phyloP scores from a whole-genome alignment of 2,113 vertebrate genomes.

The Pristiophorus japonicus region DNA sequence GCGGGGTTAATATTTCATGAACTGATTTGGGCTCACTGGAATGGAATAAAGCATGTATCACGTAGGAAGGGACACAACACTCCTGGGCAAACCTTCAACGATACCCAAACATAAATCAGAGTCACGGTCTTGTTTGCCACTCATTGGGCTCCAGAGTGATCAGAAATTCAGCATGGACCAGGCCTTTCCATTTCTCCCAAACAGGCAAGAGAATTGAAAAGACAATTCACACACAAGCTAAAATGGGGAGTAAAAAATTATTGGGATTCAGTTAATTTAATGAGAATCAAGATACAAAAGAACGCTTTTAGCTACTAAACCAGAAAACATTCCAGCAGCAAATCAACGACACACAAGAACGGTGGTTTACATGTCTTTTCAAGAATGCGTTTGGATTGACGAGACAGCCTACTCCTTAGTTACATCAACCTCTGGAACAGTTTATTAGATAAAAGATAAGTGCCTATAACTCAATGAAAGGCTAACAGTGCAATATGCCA shows the following conservation, averaged over 20 bases:
- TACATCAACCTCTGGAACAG: neutral
- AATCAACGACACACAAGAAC: neutral
- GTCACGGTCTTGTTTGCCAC: too few species aligned
- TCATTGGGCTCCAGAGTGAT: neutral
- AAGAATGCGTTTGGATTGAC: neutral
- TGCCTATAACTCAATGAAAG: constrained; percentile 3
- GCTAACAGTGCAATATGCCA: neutral
- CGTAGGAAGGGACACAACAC: neutral
- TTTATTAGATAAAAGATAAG: constrained; percentile 16
- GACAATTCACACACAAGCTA: neutral
- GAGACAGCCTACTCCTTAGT: neutral
- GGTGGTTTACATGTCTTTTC: neutral
- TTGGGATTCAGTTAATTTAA: neutral
- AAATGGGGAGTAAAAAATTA: neutral
- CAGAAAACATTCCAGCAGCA: neutral
- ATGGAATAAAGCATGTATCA: neutral
- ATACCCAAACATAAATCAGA: neutral
- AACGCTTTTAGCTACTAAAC: neutral
- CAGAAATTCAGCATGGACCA: neutral
- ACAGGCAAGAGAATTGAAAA: neutral
- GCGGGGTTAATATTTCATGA: neutral
- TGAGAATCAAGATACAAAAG: neutral
- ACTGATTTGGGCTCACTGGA: neutral
- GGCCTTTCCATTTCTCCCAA: neutral
- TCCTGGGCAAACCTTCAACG: neutral